Conservation (phyloP, 2,113 vertebrate genomes). For the Spilogale gracilis region DNA sequence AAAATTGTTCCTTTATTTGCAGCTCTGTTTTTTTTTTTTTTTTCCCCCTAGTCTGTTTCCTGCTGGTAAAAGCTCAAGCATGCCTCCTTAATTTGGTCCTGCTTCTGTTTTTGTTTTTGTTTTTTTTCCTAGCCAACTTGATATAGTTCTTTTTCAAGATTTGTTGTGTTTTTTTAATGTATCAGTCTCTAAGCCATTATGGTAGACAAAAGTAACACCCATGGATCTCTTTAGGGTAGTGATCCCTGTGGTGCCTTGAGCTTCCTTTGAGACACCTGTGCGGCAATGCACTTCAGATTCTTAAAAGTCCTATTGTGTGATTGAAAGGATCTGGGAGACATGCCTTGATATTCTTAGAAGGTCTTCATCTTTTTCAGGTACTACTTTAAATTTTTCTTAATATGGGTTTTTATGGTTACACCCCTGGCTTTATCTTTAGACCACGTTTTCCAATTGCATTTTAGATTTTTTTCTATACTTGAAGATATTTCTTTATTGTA, state of each 20-base stretch:
- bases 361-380: neutral
- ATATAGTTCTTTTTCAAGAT: neutral
- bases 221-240: neutral
- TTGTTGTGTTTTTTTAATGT: neutral
- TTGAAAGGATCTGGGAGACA: neutral
- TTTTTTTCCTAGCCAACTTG: neutral
- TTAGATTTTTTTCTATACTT: conserved; percentile 18
- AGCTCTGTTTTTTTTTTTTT: fast-evolving
- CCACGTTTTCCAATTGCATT: neutral
- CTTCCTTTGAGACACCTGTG: neutral
- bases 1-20: neutral
- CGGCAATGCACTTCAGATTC: neutral
- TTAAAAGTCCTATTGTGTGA: neutral
- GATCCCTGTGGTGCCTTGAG: neutral
- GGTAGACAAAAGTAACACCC: neutral
- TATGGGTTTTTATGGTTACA: neutral
- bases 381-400: conserved; percentile 17
- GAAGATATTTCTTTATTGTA: conserved; percentile 45
- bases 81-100: neutral
- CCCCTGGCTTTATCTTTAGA: neutral
- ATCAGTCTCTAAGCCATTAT: neutral
- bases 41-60: neutral
- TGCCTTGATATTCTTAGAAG: neutral
- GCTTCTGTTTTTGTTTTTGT: neutral
- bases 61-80: neutral